Evolutionary conservation across 2,113 vertebrate genomes (phyloP).

Genomic region (Nematolebias whitei): DNA sequence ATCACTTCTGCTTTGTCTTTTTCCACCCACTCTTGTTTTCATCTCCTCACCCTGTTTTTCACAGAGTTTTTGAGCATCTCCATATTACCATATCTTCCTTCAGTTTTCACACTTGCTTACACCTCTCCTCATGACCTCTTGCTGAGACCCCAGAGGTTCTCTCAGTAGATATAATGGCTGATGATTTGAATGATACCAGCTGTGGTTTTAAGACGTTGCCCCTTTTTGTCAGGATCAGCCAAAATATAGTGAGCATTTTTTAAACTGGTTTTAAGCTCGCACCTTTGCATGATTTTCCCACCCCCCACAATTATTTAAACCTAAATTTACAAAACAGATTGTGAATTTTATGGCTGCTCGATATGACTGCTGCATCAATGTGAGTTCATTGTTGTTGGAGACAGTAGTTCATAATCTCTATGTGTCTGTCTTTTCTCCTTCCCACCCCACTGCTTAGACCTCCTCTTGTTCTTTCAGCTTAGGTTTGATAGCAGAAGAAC

Average conservation of each 20-base stretch:
- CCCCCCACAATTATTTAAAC: constrained; percentile 4
- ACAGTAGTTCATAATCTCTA: constrained; percentile 3
- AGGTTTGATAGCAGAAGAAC: constrained; percentile 41
- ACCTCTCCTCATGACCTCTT: constrained; percentile 53
- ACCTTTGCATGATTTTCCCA: constrained; percentile 20
- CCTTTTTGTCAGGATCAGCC: constrained; percentile 57
- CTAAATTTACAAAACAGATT: constrained; percentile 1
- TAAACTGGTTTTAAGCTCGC: constrained; percentile 24
- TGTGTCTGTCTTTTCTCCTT: not conserved
- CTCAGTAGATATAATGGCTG: constrained; percentile 54
- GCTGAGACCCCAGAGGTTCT: constrained; percentile 46
- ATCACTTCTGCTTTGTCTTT: constrained; percentile 21
- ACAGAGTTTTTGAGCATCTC: constrained; percentile 23
- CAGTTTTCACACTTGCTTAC: constrained; percentile 3
- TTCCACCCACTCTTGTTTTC: constrained; percentile 18
- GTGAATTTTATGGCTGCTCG: too few relatives aligned
- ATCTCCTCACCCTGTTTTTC: constrained; percentile 15
- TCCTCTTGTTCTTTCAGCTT: constrained; percentile 7
- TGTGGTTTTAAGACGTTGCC: constrained; percentile 79
- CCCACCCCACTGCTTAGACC: not conserved
- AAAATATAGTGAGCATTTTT: constrained; percentile 47
- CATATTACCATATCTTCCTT: constrained; percentile 15
- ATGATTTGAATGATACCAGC: constrained; percentile 64
- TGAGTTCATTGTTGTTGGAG: constrained; percentile 5
- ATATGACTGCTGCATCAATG: not conserved